Evolutionary conservation across 2,797 vertebrate species (phyloP), one percentile per base, ranked within the genome.

Genomic region (Australoheros facetus): DNA sequence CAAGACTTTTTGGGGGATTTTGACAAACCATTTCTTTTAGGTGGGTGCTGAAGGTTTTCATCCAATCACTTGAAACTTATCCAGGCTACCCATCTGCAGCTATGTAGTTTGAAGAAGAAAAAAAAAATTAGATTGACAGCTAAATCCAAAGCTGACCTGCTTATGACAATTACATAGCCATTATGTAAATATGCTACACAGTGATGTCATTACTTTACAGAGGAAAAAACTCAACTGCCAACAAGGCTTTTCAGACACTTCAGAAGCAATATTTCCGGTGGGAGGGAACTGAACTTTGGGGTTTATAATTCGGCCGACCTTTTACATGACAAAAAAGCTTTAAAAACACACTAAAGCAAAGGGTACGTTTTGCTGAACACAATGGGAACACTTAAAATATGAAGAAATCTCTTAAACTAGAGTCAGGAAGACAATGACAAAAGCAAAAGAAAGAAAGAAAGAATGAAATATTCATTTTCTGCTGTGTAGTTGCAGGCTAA

Each of bases 391-490:
- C 45, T 69, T 51, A 2, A 69, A n/a, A 6, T 51, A 45, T n/a
- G 26, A 69, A 51, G 10, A 51, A 51, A 51, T n/a, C 3, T 51
- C 45, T 69, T 51, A 51, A 69, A 30, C 26, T 69, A 51, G 17
- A 10, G 10, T 60, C 12, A 54, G n/a, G 13, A 51, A 6, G 21
- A 75, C 26, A 54, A 77, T 19, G 14, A 73, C 51, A 76, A 69
- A 12, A 64, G 0, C 37, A 26, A 26, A 64, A 23, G 16, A 75
- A 42, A 56, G 71, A 23, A 23, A 4, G 7, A 17, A 71, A 13
- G 26, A 39, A 56, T 45, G 71, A 78, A 75, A 84, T 34, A 55
- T 72, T 78, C 4, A 4, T 58, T 51, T 54, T 6, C 60, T 39
- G 71, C 51, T 60, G 26, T 7, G 1, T 32, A 62, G 34, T 59